Evolutionary conservation across 2,797 vertebrate species (phyloP).

Genomic region (Alexandromys oeconomus): DNA sequence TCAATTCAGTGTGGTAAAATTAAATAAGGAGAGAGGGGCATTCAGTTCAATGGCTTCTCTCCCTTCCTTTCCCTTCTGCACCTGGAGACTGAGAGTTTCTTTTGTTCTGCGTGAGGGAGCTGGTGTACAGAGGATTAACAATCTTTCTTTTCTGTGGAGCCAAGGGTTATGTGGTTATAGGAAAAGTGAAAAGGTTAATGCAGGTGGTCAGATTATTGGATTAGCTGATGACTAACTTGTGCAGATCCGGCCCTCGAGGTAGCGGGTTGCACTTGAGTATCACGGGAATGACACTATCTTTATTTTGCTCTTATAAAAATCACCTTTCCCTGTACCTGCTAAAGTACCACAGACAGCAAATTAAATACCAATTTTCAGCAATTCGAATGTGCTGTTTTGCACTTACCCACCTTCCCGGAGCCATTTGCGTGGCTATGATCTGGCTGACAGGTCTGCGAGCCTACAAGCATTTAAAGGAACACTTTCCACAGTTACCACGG

Average conservation of each 20-base stretch:
- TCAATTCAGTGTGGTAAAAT: slow-evolving; percentile 51
- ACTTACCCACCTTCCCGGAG: slow-evolving; percentile 53
- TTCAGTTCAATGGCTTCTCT: slow-evolving; percentile 30
- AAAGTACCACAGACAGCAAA: slow-evolving; percentile 11
- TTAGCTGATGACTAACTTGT: slow-evolving; percentile 66
- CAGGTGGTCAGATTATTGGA: slow-evolving; percentile 61
- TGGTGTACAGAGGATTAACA: slow-evolving; percentile 9
- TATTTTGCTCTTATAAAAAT: slow-evolving; percentile 67
- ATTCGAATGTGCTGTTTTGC: slow-evolving; percentile 14
- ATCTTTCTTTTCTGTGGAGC: slow-evolving; percentile 43
- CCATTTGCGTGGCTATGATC: slow-evolving; percentile 29
- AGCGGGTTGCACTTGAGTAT: not conserved
- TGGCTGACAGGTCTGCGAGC: slow-evolving; percentile 14
- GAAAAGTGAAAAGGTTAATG: slow-evolving; percentile 27
- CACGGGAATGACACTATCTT: not conserved
- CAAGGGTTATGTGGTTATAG: slow-evolving; percentile 68
- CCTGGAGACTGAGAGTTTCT: not conserved
- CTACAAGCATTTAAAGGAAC: slow-evolving; percentile 53
- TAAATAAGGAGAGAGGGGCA: not conserved
- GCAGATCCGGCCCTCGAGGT: slow-evolving; percentile 22
- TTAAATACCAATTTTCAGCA: slow-evolving; percentile 72
- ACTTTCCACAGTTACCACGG: slow-evolving; percentile 27
- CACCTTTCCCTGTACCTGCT: slow-evolving; percentile 43
- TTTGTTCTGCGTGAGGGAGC: slow-evolving; percentile 21
- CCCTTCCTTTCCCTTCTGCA: not conserved